A percentile compares a stretch with the other conserved stretches of the same genome.
Conservation (phyloP, 2,888 invertebrate species). For the Polymixis flavicincta region DNA sequence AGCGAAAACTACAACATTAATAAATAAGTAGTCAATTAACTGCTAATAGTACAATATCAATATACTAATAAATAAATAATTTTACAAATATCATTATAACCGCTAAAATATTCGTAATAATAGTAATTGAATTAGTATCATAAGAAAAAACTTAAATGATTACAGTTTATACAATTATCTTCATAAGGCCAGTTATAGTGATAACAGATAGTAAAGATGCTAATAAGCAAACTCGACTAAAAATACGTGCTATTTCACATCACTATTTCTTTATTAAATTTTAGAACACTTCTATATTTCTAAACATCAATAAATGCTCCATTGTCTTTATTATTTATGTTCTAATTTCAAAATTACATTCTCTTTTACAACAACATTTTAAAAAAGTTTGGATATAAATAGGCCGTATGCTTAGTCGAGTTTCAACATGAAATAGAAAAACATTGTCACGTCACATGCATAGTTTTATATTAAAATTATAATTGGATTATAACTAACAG, state of each 20-base stretch:
- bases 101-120: conserved; percentile 67
- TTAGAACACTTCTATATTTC: conserved; percentile 43
- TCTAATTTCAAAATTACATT: conserved; percentile 48
- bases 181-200: conserved; percentile 73
- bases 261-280: conserved; percentile 32
- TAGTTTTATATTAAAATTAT: conserved; percentile 40
- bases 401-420: conserved; percentile 57
- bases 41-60: conserved; percentile 51
- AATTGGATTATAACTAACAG: conserved; percentile 30
- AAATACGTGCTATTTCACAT: conserved; percentile 40
- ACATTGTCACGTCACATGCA: conserved; percentile 53
- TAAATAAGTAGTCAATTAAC: conserved; percentile 56
- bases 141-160: conserved; percentile 63
- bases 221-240: conserved; percentile 61
- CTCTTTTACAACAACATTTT: conserved; percentile 43
- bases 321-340: conserved; percentile 22
- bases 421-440: conserved; percentile 43
- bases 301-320: conserved; percentile 51
- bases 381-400: conserved; percentile 13
- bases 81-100: conserved; percentile 60
- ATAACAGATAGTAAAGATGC: conserved; percentile 29
- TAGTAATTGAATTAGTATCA: conserved; percentile 71
- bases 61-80: conserved; percentile 52
- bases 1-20: conserved; percentile 60
- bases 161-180: conserved; percentile 58